Base-by-base conservation (phyloP, 2,888 invertebrate genomes). In the Cephus pulcher region DNA sequence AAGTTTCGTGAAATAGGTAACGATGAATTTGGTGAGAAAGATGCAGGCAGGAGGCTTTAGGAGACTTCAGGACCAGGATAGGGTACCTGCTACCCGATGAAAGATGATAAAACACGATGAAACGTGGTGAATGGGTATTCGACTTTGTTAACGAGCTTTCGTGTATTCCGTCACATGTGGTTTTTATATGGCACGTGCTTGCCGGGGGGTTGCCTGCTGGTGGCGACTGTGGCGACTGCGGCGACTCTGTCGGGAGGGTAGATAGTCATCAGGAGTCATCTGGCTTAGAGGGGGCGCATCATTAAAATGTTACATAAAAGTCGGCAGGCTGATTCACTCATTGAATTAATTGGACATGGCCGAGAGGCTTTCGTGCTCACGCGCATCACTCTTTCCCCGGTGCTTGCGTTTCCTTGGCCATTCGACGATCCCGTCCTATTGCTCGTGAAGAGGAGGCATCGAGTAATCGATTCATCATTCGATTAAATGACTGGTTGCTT, bases 211-310 rank as follows among this genome's bases (percentile, higher is more conserved):
- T 87, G 91, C 88, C 89, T 88, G 89, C 86, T 88, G 90, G 89
- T 89, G 90, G 90, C 86, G 37, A 37, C 37, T 37, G 37, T 4
- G 37, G 37, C 37, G 56, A 56, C 56, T 56, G 56, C 56, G 56
- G 56, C 23, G 56, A 56, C 23, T 56, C 56, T 23, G 56, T 56
- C 56, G 85, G 87, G 87, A 87, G 90, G 91, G 88, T 90, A 91
- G 91, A 91, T 91, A 90, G 83, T 82, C 86, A 91, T 91, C 91
- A 84, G 85, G 90, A 91, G 91, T 91, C 91, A 91, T 91, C 90
- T 91, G 91, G 87, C 81, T 79, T 75, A 79, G 83, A 82, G 81
- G 82, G 82, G 81, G 84, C 86, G 84, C 89, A 86, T 89, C 89
- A 85, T 89, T 89, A 89, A 89, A 89, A 84, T 79, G 83, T 80